Base-by-base conservation (phyloP, 2,113 vertebrate species). In the Pycnonotus jocosus region DNA sequence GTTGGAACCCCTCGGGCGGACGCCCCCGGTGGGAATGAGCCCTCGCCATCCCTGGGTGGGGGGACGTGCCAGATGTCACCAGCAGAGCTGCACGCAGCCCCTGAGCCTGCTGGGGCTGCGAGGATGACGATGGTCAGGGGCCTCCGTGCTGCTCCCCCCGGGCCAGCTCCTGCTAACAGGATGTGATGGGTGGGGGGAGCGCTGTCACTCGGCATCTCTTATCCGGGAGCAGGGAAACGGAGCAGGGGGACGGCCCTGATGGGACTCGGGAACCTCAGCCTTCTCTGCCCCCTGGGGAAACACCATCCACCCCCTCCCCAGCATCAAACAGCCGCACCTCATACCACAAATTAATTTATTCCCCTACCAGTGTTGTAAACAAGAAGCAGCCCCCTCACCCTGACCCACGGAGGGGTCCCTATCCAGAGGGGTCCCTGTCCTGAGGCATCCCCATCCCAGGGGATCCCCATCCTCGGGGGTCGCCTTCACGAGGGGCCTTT, bases 341-440 rank as follows among this genome's bases (percentile, higher is more conserved):
- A 1, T 92, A 95, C 78, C 96, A 96, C 93, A 97, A 97, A 96
- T 92, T 58, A 14, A 69, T 84, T 97, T 97, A 95, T 97, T 97
- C 30, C 76, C 38, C 69, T 25, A 25, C 31, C 31, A 14, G 7
- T 12, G 10, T 15, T 96, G 96, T 97, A 97, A 97, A 97, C 95
- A 95, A 94, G 86, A 87, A 88, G 82, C 83, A 69, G 27, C 80
- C 27, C 51, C 72, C 35, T 44, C 20, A 7, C 24, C 70, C 61
- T 2, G 7, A 28, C 53, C 61, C 79, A 38, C 40, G 4, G 11
- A 44, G 71, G 37, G 69, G 18, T 47, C 60, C 80, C 70, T 28
- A 11, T 4, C 50, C 72, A 5, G 58, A 57, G 90, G 82, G 73
- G 44, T 62, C n/a, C 72, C 83, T 11, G 2, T n/a, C 28, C 31